A percentile compares a stretch with the other conserved stretches of the same genome.
phyloP scores from a whole-genome alignment of 2,113 vertebrate species.

The Pomatostomus ruficeps region DNA sequence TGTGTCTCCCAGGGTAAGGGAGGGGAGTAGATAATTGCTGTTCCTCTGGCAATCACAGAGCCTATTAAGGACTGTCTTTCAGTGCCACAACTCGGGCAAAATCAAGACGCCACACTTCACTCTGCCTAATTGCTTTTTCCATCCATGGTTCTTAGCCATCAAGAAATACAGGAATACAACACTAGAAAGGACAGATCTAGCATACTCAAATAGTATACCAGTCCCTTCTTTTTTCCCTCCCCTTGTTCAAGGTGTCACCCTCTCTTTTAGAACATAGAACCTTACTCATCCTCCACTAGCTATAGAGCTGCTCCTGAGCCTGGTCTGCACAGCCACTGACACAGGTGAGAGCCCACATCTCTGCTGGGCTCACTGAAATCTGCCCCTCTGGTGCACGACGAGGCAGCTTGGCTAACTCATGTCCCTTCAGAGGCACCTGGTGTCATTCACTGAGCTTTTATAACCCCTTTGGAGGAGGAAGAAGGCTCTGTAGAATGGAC shows the following conservation, averaged over 20 bases:
- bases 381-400: rapidly evolving
- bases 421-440: neutral
- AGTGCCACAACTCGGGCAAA: neutral
- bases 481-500: neutral
- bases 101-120: neutral
- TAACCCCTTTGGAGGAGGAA: neutral
- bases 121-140: neutral
- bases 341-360: neutral
- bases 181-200: neutral
- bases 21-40: neutral
- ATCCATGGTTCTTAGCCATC: neutral
- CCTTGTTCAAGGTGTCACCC: neutral
- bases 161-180: neutral
- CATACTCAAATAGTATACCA: neutral
- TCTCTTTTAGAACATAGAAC: neutral
- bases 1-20: neutral
- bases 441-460: neutral
- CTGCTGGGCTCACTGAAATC: neutral
- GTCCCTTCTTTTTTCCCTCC: neutral
- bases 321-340: neutral
- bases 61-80: neutral
- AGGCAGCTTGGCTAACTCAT: neutral
- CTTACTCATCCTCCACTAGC: neutral
- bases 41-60: neutral
- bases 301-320: neutral